These are phyloP conservation scores for Poecile montanus DNA, from an alignment of 2,797 vertebrate species.

Conservation along the genomic window DNA sequence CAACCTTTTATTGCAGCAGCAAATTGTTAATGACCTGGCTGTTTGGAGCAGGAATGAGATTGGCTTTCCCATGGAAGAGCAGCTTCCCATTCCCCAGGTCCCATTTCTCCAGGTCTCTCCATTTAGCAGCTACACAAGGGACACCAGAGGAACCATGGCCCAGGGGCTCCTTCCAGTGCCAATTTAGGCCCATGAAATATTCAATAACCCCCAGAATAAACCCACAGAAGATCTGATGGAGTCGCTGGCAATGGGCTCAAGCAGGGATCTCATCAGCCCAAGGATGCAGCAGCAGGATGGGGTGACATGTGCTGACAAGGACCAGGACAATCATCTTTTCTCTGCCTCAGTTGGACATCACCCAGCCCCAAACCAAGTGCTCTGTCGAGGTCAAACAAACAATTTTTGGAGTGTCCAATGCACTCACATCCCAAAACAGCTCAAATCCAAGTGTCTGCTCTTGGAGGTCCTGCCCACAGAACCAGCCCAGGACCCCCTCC, in stretches of 20 bases:
- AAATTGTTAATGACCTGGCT: background rate
- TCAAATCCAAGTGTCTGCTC: background rate
- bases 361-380: background rate
- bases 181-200: slow-evolving; percentile 47
- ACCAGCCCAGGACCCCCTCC: background rate
- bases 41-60: background rate
- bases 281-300: background rate
- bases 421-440: background rate
- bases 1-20: background rate
- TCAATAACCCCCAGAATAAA: slow-evolving; percentile 21
- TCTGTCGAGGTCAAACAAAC: background rate
- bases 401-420: background rate
- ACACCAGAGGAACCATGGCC: background rate
- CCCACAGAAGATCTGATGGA: background rate
- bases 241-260: background rate
- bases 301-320: background rate
- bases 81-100: background rate
- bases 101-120: background rate
- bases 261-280: background rate
- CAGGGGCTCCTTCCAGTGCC: background rate
- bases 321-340: background rate
- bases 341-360: background rate
- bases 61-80: background rate
- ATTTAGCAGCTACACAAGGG: background rate
- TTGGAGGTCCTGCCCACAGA: background rate